Evolutionary conservation across 2,113 vertebrate genomes (phyloP), one percentile per base, ranked within the genome.

Genomic region (Petroica traversi): DNA sequence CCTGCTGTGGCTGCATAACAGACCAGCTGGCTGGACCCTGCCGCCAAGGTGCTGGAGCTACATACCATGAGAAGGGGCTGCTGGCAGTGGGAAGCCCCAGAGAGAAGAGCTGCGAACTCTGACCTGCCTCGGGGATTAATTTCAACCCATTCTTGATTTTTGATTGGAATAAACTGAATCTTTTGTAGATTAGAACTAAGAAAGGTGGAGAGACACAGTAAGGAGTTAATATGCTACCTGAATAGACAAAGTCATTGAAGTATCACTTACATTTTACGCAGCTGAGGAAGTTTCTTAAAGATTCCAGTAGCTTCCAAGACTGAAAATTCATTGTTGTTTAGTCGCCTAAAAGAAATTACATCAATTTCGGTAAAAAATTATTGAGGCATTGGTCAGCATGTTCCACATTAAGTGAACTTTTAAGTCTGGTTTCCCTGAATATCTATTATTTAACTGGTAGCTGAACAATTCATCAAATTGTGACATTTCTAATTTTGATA

Each of bases 291-390:
- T 96, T 99, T 99, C 98, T 99, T 99, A 96, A 99, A 99, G 96
- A 99, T 99, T 61, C 99, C 99, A 6, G 99, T 99, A 43, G 99
- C 99, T 98, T 99, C 99, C 73, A 99, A 97, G 55, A 99, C 99
- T 51, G 99, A 98, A 96, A 99, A 99, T 93, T 99, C 99, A 46
- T 99, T 99, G 98, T 99, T 99, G 98, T 99, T 99, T 84, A 99
- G 98, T 68, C 99, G 98, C 88, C 99, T 99, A 49, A 19, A 77
- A 78, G 71, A 93, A 93, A 94, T 43, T 6, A 80, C 29, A 93
- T 68, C 14, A 57, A 49, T 88, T 96, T 72, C 31, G 92, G 61
- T 85, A 90, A 85, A 72, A 75, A 64, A 57, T 4, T 13, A 55
- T 78, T 81, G 54, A 48, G 64, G 19, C 43, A 84, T 31, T 52